Percentiles rank a stretch among this genome's conserved stretches.
These are phyloP conservation scores for Aethina tumida DNA, from an alignment of 1,140 invertebrate species.

Conservation along the genomic window DNA sequence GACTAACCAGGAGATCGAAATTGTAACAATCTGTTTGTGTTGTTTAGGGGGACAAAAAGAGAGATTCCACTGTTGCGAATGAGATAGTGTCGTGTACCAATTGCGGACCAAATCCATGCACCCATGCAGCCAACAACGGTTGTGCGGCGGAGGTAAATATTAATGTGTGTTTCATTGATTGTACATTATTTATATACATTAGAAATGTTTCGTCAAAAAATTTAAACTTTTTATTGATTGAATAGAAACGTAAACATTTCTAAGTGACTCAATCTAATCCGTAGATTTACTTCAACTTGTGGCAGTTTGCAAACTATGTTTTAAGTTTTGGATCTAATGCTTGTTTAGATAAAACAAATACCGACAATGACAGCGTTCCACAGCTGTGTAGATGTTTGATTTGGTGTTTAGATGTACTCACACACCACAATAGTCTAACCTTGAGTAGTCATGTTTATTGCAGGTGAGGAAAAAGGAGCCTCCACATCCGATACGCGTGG, in stretches of 20 bases:
- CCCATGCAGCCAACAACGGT: conserved; percentile 73
- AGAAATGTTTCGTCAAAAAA: no score
- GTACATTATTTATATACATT: neutral
- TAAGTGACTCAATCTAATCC: no score
- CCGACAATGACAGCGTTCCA: no score
- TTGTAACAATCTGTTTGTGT: neutral
- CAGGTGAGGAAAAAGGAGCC: conserved; percentile 81
- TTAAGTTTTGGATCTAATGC: no score
- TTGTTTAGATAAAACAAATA: no score
- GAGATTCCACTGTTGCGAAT: conserved; percentile 57
- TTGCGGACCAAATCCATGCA: conserved; percentile 71
- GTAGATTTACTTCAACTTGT: neutral
- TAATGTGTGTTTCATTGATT: neutral
- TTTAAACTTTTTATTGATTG: conserved; percentile 3
- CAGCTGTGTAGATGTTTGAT: no score
- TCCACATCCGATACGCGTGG: conserved; percentile 82
- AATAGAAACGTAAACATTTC: neutral
- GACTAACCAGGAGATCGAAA: no score
- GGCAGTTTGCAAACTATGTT: no score
- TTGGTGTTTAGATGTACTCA: neutral
- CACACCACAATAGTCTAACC: conserved; percentile 25
- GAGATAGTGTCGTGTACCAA: conserved; percentile 73
- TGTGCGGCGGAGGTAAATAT: conserved; percentile 67
- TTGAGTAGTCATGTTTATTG: conserved; percentile 39
- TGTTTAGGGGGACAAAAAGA: conserved; percentile 66